Evolutionary conservation across 2,113 vertebrate genomes (phyloP).

Genomic region (Pseudorhombus dupliciocellatus): DNA sequence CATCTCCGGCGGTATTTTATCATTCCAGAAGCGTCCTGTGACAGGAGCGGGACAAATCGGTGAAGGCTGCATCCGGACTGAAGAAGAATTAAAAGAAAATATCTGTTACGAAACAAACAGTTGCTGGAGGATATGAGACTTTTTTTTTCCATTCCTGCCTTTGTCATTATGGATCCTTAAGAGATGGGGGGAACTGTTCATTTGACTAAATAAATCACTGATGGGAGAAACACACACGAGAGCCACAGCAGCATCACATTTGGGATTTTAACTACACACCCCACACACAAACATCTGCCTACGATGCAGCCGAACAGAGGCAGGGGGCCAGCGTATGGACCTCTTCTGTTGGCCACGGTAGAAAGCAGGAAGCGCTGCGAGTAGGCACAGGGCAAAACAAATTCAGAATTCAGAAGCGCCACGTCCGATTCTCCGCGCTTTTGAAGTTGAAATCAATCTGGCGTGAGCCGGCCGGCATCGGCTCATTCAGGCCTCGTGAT

Average conservation of each 20-base stretch:
- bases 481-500: conserved; percentile 5
- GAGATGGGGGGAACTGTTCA: background rate
- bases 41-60: too few relatives aligned
- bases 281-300: conserved; percentile 6
- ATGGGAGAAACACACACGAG: background rate
- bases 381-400: too few relatives aligned
- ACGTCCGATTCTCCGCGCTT: background rate
- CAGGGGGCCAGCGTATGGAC: background rate
- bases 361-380: background rate
- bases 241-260: background rate
- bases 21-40: too few relatives aligned
- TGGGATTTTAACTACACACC: background rate
- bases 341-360: background rate
- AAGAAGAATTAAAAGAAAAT: too few relatives aligned
- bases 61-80: too few relatives aligned
- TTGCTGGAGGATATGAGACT: too few relatives aligned
- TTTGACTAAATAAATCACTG: background rate
- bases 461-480: background rate
- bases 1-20: too few relatives aligned
- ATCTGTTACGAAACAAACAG: too few relatives aligned
- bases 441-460: background rate
- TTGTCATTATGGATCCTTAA: too few relatives aligned
- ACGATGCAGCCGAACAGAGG: background rate
- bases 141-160: too few relatives aligned
- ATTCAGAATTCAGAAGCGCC: background rate